Evolutionary conservation across 2,888 invertebrate species (phyloP), one percentile per base, ranked within the genome.

Genomic region (Nymphalis polychloros): DNA sequence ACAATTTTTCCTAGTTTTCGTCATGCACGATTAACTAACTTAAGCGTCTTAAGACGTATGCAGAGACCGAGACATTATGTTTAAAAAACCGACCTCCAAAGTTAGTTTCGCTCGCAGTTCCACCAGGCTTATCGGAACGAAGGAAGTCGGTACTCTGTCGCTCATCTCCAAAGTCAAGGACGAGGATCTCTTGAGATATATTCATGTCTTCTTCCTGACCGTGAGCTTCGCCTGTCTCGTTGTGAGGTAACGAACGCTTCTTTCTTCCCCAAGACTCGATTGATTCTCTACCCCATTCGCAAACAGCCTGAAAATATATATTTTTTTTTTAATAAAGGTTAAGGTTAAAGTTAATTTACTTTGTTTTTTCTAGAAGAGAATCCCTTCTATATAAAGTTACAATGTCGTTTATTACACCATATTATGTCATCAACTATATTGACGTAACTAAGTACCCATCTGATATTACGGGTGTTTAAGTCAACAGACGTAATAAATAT

Each of bases 101-200:
- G 79, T 96, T 96, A 69, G 96, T 93, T 76, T 93, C 93, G 1
- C 93, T 91, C 5, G 93, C 93, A 8, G 86, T 86, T 57, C 93
- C 93, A 67, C 94, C 96, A 76, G 96, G 95, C 70, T 96, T 94
- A 80, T 97, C 97, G 2, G 93, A 91, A 83, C 95, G 96, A 76
- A 97, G 93, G 90, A 95, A 97, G 75, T 97, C 97, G 55, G 94
- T 94, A 62, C 95, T 95, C 86, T 97, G 97, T 77, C 95, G 78
- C 73, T 98, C 97, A 89, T 98, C 98, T 62, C 97, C 98, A 79
- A 97, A 97, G 93, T 98, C 98, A 75, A 98, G 92, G 3, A 98
- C 98, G 27, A 98, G 93, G 81, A 98, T 98, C 90, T 98, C 98
- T 87, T 98, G 98, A 55, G 98, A 98, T 72, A 98, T 94, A 75